Percentiles rank a stretch among this genome's conserved stretches.
phyloP scores from a whole-genome alignment of 35 echinoderm and acorn worm species.

The Patiria miniata region DNA sequence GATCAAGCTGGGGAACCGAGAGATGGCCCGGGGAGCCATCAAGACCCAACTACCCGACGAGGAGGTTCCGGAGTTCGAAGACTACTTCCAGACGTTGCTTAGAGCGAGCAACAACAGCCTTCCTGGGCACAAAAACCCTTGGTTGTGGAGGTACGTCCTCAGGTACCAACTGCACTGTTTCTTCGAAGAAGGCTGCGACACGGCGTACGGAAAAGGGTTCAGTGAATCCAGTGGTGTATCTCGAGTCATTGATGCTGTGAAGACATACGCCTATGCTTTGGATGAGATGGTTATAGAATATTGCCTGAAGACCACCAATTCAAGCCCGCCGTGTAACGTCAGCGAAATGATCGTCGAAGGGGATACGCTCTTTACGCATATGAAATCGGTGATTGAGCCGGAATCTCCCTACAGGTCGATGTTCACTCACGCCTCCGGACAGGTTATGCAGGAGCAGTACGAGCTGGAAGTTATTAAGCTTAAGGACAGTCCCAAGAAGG shows the following conservation, averaged over 20 bases:
- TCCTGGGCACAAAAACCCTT: conserved; percentile 42
- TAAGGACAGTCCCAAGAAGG: not conserved
- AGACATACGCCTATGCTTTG: conserved; percentile 40
- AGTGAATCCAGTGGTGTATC: conserved; percentile 51
- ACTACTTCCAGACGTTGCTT: conserved; percentile 36
- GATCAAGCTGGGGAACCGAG: conserved; percentile 23
- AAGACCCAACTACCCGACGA: conserved; percentile 53
- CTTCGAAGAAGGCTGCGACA: not conserved
- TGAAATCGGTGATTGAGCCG: not conserved
- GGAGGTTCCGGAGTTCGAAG: conserved; percentile 41
- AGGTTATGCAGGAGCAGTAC: not conserved
- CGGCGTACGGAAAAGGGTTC: not conserved
- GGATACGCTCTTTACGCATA: not conserved
- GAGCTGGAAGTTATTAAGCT: not conserved
- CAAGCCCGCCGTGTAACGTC: not conserved
- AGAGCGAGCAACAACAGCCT: not conserved
- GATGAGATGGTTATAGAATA: conserved; percentile 27
- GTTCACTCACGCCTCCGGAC: not conserved
- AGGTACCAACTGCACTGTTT: not conserved
- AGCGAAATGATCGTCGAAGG: not conserved
- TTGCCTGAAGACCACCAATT: not conserved
- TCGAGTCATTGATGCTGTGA: conserved; percentile 49
- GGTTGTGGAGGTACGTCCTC: conserved; percentile 22
- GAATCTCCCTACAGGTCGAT: not conserved
- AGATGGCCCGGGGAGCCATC: conserved; percentile 37